phyloP scores from a whole-genome alignment of 2,888 invertebrate species.

The Rapana venosa region DNA sequence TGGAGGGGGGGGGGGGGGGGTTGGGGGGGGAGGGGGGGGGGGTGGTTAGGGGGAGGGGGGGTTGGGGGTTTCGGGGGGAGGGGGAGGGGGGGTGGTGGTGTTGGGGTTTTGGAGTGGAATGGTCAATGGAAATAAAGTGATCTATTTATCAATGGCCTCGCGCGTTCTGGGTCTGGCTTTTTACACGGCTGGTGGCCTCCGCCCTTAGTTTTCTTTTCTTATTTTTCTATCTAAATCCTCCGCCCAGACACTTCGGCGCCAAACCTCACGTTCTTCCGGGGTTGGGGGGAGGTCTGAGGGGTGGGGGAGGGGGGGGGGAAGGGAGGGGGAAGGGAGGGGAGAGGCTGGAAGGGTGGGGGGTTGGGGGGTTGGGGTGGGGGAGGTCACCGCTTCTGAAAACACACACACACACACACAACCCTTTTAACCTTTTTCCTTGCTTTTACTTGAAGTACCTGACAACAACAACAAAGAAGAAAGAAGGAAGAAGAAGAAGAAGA shows the following conservation, averaged over 20 bases:
- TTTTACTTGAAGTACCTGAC: not conserved
- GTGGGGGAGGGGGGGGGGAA: not conserved
- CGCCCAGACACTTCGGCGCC: constrained; percentile 29
- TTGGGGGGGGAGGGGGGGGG: too few relatives aligned
- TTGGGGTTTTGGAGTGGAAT: not conserved
- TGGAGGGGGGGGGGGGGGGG: too few relatives aligned
- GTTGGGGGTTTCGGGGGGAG: too few relatives aligned
- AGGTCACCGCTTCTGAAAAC: too few relatives aligned
- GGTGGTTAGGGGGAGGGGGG: too few relatives aligned
- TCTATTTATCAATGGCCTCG: constrained; percentile 29
- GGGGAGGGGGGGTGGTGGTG: too few relatives aligned
- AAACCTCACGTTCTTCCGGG: not conserved
- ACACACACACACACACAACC: too few relatives aligned
- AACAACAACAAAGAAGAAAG: too few relatives aligned
- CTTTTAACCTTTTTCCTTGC: not conserved
- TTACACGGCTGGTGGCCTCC: constrained; percentile 22
- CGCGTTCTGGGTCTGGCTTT: not conserved
- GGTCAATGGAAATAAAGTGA: constrained; percentile 38
- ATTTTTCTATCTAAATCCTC: constrained; percentile 19
- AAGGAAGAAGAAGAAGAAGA: too few relatives aligned
- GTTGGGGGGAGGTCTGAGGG: not conserved
- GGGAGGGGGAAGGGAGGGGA: not conserved
- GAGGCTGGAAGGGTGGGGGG: too few relatives aligned
- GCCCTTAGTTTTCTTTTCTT: too few relatives aligned
- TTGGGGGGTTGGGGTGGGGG: too few relatives aligned